These are phyloP conservation scores for Nasua narica DNA, from an alignment of 2,797 vertebrate species.

Conservation along the genomic window DNA sequence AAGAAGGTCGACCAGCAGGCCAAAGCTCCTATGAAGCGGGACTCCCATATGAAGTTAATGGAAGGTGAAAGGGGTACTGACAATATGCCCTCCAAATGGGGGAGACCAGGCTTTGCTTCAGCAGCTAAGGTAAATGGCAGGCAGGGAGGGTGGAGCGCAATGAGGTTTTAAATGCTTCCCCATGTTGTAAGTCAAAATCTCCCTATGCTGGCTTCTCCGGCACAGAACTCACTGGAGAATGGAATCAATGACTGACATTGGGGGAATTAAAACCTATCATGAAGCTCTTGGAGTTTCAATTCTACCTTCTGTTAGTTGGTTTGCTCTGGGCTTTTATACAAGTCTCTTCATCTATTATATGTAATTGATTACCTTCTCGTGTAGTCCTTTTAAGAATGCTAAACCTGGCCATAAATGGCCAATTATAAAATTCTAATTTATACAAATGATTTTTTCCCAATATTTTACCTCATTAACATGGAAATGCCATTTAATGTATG, in stretches of 20 bases:
- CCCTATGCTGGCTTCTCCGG: background rate
- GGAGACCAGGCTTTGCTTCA: background rate
- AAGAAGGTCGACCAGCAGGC: background rate
- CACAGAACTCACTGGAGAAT: background rate
- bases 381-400: background rate
- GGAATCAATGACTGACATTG: accelerated
- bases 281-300: accelerated
- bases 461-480: background rate
- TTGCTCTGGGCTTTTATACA: background rate
- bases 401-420: background rate
- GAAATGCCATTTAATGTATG: accelerated
- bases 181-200: accelerated
- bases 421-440: background rate
- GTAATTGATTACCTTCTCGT: accelerated
- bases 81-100: too few relatives aligned
- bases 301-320: background rate
- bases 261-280: accelerated
- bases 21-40: background rate
- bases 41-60: background rate
- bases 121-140: constrained; percentile 21
- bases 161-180: accelerated
- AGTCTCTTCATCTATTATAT: background rate
- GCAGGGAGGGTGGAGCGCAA: accelerated
- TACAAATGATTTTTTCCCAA: background rate
- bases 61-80: background rate